Evolutionary conservation across 2,888 invertebrate species (phyloP), one percentile per base, ranked within the genome.

Genomic region (Euzophera pinguis): DNA sequence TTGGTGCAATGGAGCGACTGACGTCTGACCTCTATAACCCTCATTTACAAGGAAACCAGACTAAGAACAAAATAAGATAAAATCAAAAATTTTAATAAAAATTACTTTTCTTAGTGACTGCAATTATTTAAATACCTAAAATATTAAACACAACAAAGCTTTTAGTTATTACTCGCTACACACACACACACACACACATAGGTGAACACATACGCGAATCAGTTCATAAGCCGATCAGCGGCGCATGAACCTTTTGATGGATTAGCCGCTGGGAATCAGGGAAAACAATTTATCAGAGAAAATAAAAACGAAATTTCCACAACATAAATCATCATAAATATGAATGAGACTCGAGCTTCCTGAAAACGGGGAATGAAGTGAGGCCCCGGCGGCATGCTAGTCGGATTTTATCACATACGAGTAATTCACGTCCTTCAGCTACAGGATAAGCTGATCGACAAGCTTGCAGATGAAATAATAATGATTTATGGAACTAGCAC

Each of bases 261-360:
- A 41, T 41, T 17, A 22, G 17, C 16, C 16, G 39, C 41, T 10
- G 9, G 17, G 41, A 41, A 10, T 41, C 41, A 7, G n/a, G 38
- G 38, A 13, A 10, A 41, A 41, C 41, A 41, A 41, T 41, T 41
- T 41, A 41, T 41, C 17, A 41, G 41, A 22, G 10, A 41, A 41
- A 41, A 41, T 41, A 41, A 41, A 41, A 41, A 22, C 17, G 41
- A 41, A 41, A 41, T 41, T 41, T 41, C 41, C 41, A 17, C 41
- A 17, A 41, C 41, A 41, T 41, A 41, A 17, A 41, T 41, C 41
- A 41, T 41, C 41, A 41, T 41, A 41, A 41, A 41, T 10, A 37
- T 12, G 37, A 37, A 9, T n/a, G 17, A 41, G 17, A 7, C 41
- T 10, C 41, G 35, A 10, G 39, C 41, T 41, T 10, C 41, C 41